Percentiles rank a stretch among this genome's conserved stretches.
phyloP scores from a whole-genome alignment of 2,797 vertebrate species.

The Poeciliopsis turneri region DNA sequence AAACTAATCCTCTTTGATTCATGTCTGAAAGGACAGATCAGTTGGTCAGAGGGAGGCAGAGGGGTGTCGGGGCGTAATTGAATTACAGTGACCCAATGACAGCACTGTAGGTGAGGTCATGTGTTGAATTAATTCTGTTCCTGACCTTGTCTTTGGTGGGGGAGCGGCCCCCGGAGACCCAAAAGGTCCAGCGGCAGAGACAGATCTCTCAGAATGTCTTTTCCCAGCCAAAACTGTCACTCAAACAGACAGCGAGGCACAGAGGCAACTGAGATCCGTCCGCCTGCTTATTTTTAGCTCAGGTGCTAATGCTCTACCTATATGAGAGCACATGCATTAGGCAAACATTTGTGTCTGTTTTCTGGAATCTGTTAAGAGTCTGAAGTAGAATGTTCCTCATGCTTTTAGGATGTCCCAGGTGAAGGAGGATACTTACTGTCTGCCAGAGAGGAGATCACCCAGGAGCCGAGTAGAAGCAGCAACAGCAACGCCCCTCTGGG shows the following conservation, averaged over 20 bases:
- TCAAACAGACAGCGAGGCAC: slow-evolving; percentile 54
- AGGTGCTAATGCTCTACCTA: slow-evolving; percentile 22
- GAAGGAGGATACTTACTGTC: slow-evolving; percentile 87
- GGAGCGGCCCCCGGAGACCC: slow-evolving; percentile 48
- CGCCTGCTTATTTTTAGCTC: slow-evolving; percentile 39
- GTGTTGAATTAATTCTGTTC: slow-evolving; percentile 85
- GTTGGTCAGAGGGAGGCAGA: slow-evolving; percentile 18
- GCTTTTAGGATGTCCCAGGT: slow-evolving; percentile 13
- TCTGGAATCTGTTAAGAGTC: slow-evolving; percentile 29
- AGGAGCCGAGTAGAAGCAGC: slow-evolving; percentile 83
- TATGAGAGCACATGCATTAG: slow-evolving; percentile 15
- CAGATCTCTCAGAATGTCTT: slow-evolving; percentile 56
- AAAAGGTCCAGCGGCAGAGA: slow-evolving; percentile 44
- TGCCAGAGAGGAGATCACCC: slow-evolving; percentile 82
- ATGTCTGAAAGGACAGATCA: slow-evolving; percentile 42
- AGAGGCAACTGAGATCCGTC: slow-evolving; percentile 12
- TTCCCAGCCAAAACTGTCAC: slow-evolving; percentile 48
- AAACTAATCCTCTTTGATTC: slow-evolving; percentile 53
- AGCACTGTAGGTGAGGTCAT: slow-evolving; percentile 83
- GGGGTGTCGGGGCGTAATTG: slow-evolving; percentile 76
- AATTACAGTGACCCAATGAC: slow-evolving; percentile 88
- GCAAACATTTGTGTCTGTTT: slow-evolving; percentile 34
- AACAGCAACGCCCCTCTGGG: slow-evolving; percentile 80
- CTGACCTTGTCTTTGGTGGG: slow-evolving; percentile 66
- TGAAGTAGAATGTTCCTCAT: slow-evolving; percentile 17